Evolutionary conservation across 2,113 vertebrate species (phyloP).

Genomic region (Passer montanus): DNA sequence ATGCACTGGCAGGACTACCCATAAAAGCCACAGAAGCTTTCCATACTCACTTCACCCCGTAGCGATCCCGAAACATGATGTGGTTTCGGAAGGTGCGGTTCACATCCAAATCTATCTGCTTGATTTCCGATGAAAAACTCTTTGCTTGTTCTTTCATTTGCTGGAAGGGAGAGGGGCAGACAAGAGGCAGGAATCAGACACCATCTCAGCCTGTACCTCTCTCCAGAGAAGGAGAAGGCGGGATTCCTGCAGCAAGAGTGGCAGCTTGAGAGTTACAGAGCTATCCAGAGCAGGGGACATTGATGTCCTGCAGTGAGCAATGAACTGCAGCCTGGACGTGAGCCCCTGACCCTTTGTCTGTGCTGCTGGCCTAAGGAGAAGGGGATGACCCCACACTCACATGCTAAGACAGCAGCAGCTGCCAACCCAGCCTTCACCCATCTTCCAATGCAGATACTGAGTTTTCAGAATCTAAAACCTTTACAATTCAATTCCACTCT

Average conservation of each 20-base stretch:
- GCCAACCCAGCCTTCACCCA: background rate
- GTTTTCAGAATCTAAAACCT: background rate
- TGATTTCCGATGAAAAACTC: constrained; percentile 85
- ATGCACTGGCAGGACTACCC: fast-evolving
- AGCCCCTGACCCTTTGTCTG: background rate
- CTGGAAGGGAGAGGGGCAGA: constrained; percentile 53
- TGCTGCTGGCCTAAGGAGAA: background rate
- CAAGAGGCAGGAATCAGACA: background rate
- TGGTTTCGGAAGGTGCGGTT: constrained; percentile 94
- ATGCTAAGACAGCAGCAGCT: fast-evolving
- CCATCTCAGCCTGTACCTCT: background rate
- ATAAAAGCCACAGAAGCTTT: fast-evolving
- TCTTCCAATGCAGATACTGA: background rate
- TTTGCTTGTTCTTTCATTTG: constrained; percentile 90
- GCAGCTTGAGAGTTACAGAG: background rate
- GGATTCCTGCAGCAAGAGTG: background rate
- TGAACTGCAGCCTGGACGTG: background rate
- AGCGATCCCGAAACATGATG: constrained; percentile 94
- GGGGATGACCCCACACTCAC: background rate
- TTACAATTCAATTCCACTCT: background rate
- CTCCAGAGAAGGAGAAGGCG: background rate
- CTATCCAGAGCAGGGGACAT: background rate
- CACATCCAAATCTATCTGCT: constrained; percentile 91
- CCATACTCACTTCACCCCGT: constrained; percentile 86
- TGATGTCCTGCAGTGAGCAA: background rate